Evolutionary conservation across 2,888 invertebrate genomes (phyloP), one percentile per base, ranked within the genome.

Genomic region (Drosophila pseudotalamancana): DNA sequence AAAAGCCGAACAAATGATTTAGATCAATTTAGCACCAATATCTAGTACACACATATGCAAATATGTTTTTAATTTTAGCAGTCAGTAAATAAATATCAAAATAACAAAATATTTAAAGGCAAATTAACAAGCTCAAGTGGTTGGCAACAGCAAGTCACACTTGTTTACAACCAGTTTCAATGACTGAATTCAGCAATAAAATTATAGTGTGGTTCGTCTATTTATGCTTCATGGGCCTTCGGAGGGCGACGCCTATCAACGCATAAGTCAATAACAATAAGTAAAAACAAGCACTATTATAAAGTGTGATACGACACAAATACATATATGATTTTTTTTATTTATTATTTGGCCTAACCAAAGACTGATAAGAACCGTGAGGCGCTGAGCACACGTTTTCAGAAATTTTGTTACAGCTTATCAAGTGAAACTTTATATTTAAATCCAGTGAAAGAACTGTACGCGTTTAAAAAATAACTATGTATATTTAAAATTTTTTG

Each of bases 301-400:
- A 31, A 19, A 1, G 27, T 37, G 32, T 66, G 53, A 50, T 61
- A 65, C 35, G 51, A 25, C 32, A 49, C 19, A 37, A 37, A 39
- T 18, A 48, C 3, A 18, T 12, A 29, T 5, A 34, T 16, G 6
- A 14, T 49, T 27, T 37, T 31, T 61, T 51, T 43, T 54, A 53
- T 57, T 49, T 29, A 19, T 3, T 25, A 21, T 69, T 60, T 43
- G 48, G 42, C 29, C 16, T 49, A 14, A 39, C 37, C 59, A 70
- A 79, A 67, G 67, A 53, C 61, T 65, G 71, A 79, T 79, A 79
- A 79, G 74, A 49, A 49, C 60, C 27, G 32, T 59, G 40, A 27
- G 56, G 50, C 57, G 53, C 51, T 32, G 27, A 40, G 46, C 56
- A 50, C 19, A 11, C 16, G 19, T 6, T 45, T 32, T 25, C 3